A percentile compares a stretch with the other conserved stretches of the same genome.
Conservation (phyloP, 2,888 invertebrate genomes). For the Meliscaeva auricollis region DNA sequence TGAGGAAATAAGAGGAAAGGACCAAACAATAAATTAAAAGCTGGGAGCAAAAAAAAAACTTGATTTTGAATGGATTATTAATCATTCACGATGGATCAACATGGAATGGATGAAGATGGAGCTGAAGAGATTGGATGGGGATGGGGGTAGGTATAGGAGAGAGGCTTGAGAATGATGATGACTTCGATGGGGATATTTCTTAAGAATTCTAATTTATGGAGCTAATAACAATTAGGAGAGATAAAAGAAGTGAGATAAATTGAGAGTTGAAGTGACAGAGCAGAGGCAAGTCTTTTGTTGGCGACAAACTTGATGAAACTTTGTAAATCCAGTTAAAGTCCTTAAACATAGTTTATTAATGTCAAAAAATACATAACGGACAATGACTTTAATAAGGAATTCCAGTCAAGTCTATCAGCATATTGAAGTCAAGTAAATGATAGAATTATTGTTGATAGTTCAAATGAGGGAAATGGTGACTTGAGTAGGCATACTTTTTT, state of each 20-base stretch:
- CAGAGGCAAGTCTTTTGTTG: not conserved
- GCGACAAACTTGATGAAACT: not conserved
- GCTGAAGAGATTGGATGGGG: too few species aligned
- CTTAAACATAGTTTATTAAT: not conserved
- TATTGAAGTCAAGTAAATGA: not conserved
- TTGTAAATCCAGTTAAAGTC: not conserved
- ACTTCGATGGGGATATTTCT: constrained; percentile 68
- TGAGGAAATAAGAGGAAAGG: not conserved
- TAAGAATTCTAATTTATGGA: constrained; percentile 74
- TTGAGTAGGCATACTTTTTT: too few species aligned
- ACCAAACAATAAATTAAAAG: constrained; percentile 35
- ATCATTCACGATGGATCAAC: constrained; percentile 74
- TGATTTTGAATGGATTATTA: constrained; percentile 74
- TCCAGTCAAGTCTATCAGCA: not conserved
- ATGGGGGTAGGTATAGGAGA: not conserved
- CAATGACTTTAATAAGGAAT: not conserved
- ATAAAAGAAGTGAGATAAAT: constrained; percentile 67
- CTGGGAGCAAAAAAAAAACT: constrained; percentile 30
- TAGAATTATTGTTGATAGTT: too few species aligned
- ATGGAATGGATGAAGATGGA: not conserved
- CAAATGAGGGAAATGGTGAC: too few species aligned
- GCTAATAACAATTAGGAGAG: constrained; percentile 74
- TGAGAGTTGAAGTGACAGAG: constrained; percentile 23
- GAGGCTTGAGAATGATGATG: constrained; percentile 54
- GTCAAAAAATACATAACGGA: not conserved